These are phyloP conservation scores for Eilema depressum DNA, from an alignment of 2,888 invertebrate genomes.

Conservation along the genomic window DNA sequence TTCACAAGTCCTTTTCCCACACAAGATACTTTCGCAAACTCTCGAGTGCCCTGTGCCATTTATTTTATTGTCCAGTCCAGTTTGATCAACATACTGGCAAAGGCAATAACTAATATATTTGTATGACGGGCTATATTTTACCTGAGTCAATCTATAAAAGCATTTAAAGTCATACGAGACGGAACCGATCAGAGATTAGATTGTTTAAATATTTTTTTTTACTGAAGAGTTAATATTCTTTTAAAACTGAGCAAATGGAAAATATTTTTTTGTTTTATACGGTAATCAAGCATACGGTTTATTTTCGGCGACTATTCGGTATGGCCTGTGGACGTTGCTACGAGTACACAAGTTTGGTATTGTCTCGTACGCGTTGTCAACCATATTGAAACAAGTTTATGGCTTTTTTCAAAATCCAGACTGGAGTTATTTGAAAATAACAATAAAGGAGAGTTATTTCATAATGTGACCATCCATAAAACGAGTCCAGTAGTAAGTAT, in stretches of 20 bases:
- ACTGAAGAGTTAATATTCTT: background rate
- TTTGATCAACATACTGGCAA: slow-evolving; percentile 48
- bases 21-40: slow-evolving; percentile 39
- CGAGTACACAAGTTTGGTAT: too few relatives aligned
- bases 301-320: too few relatives aligned
- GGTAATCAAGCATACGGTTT: too few relatives aligned
- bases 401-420: too few relatives aligned
- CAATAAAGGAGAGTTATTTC: too few relatives aligned
- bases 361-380: too few relatives aligned
- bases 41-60: slow-evolving; percentile 34
- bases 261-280: background rate
- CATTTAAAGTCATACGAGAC: slow-evolving; percentile 7
- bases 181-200: slow-evolving; percentile 5
- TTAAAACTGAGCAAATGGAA: background rate
- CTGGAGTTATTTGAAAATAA: too few relatives aligned
- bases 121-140: slow-evolving; percentile 35
- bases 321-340: too few relatives aligned
- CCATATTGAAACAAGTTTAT: too few relatives aligned
- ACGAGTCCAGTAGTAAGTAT: background rate
- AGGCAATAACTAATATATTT: slow-evolving; percentile 33
- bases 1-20: slow-evolving; percentile 17
- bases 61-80: slow-evolving; percentile 38
- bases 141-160: slow-evolving; percentile 6
- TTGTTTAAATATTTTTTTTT: background rate
- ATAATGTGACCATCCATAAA: too few relatives aligned